Evolutionary conservation across 2,888 invertebrate genomes (phyloP).

Genomic region (Pristionchus japonicus): DNA sequence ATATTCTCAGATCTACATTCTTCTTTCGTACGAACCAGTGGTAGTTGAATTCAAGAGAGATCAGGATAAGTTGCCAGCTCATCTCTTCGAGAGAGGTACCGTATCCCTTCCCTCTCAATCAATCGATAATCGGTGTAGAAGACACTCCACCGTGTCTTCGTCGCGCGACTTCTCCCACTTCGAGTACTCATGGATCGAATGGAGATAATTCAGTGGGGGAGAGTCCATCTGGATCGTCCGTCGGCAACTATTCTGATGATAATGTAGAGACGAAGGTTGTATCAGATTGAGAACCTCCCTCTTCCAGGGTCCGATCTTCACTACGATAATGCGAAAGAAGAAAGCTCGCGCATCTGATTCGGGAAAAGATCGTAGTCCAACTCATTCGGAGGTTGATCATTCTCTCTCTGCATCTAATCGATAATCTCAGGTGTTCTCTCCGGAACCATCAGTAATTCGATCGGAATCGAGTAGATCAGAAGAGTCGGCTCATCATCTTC

Average conservation of each 20-base stretch:
- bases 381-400: conserved; percentile 26
- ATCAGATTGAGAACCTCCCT: not conserved
- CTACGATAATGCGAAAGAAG: conserved; percentile 45
- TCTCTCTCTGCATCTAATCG: not conserved
- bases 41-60: conserved; percentile 71
- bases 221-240: not conserved
- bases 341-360: conserved; percentile 10
- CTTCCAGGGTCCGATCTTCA: conserved; percentile 45
- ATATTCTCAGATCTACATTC: conserved; percentile 67
- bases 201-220: not conserved
- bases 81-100: conserved; percentile 65
- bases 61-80: conserved; percentile 50
- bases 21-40: conserved; percentile 74
- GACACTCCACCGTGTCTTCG: conserved; percentile 27
- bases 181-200: conserved; percentile 20
- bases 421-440: not conserved
- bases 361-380: conserved; percentile 4
- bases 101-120: no score
- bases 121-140: no score
- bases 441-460: conserved; percentile 27
- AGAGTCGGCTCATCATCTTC: conserved; percentile 39
- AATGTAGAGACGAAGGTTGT: not conserved
- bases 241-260: conserved; percentile 27
- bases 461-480: conserved; percentile 30
- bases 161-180: conserved; percentile 37